Evolutionary conservation across 2,888 invertebrate genomes (phyloP).

Genomic region (Plutella xylostella): DNA sequence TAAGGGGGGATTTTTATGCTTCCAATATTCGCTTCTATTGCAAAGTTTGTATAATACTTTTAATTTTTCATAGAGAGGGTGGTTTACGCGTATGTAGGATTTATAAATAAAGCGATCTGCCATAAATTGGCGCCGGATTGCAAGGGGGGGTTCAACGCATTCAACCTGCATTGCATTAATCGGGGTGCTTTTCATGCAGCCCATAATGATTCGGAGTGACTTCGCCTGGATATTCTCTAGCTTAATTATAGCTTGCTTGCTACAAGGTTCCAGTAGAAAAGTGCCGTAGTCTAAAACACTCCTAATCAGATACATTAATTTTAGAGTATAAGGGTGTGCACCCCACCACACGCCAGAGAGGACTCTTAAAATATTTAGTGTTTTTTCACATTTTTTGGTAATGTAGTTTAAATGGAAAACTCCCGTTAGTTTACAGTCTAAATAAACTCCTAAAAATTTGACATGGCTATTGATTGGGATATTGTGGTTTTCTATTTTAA

Average conservation of each 20-base stretch:
- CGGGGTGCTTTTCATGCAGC: constrained; percentile 2
- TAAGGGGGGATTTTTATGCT: too few relatives aligned
- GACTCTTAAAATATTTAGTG: constrained; percentile 13
- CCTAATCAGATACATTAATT: constrained; percentile 4
- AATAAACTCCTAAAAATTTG: constrained; percentile 18
- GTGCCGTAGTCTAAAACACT: constrained; percentile 4
- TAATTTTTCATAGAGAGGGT: too few relatives aligned
- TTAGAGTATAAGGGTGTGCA: background rate
- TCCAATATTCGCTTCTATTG: too few relatives aligned
- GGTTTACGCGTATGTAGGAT: too few relatives aligned
- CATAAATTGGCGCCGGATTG: too few relatives aligned
- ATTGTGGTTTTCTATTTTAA: background rate
- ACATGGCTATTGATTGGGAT: background rate
- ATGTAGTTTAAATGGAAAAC: constrained; percentile 12
- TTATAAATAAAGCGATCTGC: too few relatives aligned
- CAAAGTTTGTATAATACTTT: too few relatives aligned
- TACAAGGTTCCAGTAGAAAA: constrained; percentile 3
- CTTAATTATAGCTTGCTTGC: background rate
- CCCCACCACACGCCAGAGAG: constrained; percentile 11
- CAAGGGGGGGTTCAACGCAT: too few relatives aligned
- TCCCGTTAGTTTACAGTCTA: constrained; percentile 15
- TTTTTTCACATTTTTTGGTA: constrained; percentile 16
- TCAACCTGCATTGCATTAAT: too few relatives aligned
- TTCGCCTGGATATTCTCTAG: constrained; percentile 1
- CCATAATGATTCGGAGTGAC: constrained; percentile 3